phyloP scores from a whole-genome alignment of 1,140 invertebrate genomes.

The Calephelis virginiensis region DNA sequence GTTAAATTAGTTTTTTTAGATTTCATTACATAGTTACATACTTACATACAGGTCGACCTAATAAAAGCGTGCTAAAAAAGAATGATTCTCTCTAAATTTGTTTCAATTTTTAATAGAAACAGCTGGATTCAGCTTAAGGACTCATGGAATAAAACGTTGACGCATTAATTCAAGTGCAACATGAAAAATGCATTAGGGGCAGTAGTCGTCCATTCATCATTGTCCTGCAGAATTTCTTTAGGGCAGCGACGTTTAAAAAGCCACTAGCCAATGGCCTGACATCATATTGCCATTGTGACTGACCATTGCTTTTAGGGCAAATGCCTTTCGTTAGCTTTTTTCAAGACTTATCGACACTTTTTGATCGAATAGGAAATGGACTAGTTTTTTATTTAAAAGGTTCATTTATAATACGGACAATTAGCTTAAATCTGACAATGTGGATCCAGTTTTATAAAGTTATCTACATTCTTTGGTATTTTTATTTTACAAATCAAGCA shows the following conservation, averaged over 20 bases:
- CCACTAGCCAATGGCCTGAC: slow-evolving; percentile 31
- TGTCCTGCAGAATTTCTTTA: slow-evolving; percentile 53
- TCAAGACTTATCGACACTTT: background rate
- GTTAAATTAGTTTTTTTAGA: no score
- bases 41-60: no score
- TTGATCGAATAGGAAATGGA: background rate
- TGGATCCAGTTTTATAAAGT: no score
- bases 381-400: no score
- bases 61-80: no score
- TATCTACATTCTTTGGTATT: no score
- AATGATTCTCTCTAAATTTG: no score
- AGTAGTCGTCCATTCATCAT: slow-evolving; percentile 54
- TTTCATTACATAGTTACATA: no score
- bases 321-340: slow-evolving; percentile 13
- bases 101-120: background rate
- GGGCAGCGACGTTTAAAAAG: slow-evolving; percentile 34
- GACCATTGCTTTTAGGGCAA: slow-evolving; percentile 11
- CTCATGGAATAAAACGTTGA: slow-evolving; percentile 45
- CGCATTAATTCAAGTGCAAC: slow-evolving; percentile 76
- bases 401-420: no score
- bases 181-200: slow-evolving; percentile 74
- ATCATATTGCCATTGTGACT: slow-evolving; percentile 34
- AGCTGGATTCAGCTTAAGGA: slow-evolving; percentile 22
- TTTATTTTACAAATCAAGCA: no score
- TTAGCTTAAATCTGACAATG: no score